Percentiles rank a stretch among this genome's conserved stretches.
These are phyloP conservation scores for Holotrichia oblita DNA, from an alignment of 1,140 invertebrate genomes.

Conservation along the genomic window DNA sequence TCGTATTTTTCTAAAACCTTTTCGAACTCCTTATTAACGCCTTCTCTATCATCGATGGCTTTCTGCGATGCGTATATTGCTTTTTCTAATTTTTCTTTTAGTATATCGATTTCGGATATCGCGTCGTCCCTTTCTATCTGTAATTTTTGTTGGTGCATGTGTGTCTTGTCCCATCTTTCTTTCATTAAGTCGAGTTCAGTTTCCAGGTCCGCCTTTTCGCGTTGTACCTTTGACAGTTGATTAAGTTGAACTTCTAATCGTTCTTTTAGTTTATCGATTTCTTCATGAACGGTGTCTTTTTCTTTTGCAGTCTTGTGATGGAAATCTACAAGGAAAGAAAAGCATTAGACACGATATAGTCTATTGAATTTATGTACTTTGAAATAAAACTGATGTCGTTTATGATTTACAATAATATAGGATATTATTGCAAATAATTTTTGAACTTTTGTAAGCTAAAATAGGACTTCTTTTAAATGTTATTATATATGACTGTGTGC, in stretches of 20 bases:
- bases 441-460: too few relatives aligned
- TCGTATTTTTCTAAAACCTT: conserved; percentile 94
- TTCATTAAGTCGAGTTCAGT: conserved; percentile 87
- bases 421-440: too few relatives aligned
- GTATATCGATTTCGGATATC: conserved; percentile 83
- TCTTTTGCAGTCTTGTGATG: conserved; percentile 85
- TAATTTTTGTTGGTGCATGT: conserved; percentile 83
- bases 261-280: conserved; percentile 83
- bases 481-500: too few relatives aligned
- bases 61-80: conserved; percentile 81
- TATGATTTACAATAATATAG: too few relatives aligned
- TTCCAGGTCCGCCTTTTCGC: conserved; percentile 84
- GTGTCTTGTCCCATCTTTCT: conserved; percentile 88
- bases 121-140: conserved; percentile 88
- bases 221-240: conserved; percentile 82
- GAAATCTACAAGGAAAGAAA: conserved; percentile 63
- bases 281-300: conserved; percentile 80
- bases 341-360: too few relatives aligned
- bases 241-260: conserved; percentile 80
- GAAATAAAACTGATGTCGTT: too few relatives aligned
- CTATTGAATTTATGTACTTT: too few relatives aligned
- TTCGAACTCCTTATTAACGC: conserved; percentile 88
- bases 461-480: too few relatives aligned
- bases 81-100: conserved; percentile 92
- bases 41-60: conserved; percentile 87